Percentiles rank a stretch among this genome's conserved stretches.
These are phyloP conservation scores for Leptinotarsa lineolata DNA, from an alignment of 1,140 invertebrate species.

Conservation along the genomic window DNA sequence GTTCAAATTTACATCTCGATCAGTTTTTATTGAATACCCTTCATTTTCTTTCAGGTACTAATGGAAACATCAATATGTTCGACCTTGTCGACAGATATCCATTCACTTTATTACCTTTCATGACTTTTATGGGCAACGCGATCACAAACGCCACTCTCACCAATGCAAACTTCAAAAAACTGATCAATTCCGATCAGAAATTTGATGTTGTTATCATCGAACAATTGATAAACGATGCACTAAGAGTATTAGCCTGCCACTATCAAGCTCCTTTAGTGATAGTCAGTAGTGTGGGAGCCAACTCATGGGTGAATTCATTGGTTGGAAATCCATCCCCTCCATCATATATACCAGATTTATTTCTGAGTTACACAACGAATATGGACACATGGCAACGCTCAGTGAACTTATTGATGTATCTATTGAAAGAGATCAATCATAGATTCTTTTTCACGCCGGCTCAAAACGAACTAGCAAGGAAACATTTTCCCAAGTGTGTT, in stretches of 20 bases:
- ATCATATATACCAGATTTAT: slow-evolving; percentile 52
- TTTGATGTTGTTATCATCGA: slow-evolving; percentile 46
- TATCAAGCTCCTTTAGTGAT: slow-evolving; percentile 40
- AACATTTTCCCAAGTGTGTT: slow-evolving; percentile 55
- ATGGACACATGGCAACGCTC: slow-evolving; percentile 58
- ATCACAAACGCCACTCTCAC: slow-evolving; percentile 7
- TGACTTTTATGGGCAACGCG: neutral
- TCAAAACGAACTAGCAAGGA: slow-evolving; percentile 41
- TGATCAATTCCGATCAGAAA: slow-evolving; percentile 36
- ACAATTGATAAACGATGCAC: slow-evolving; percentile 39
- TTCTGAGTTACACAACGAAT: slow-evolving; percentile 40
- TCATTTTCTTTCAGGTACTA: slow-evolving; percentile 49
- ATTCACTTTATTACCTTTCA: slow-evolving; percentile 33
- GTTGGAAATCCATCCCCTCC: slow-evolving; percentile 52
- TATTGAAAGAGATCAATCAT: slow-evolving; percentile 49
- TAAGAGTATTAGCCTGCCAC: slow-evolving; percentile 32
- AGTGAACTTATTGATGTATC: slow-evolving; percentile 47
- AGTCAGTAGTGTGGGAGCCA: slow-evolving; percentile 49
- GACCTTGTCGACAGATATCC: slow-evolving; percentile 47
- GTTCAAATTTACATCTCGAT: neutral
- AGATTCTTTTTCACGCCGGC: slow-evolving; percentile 33
- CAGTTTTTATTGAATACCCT: neutral
- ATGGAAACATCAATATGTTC: slow-evolving; percentile 51
- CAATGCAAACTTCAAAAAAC: slow-evolving; percentile 30
- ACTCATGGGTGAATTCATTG: slow-evolving; percentile 31